Evolutionary conservation across 2,113 vertebrate genomes (phyloP), one percentile per base, ranked within the genome.

Genomic region (Scortum barcoo): DNA sequence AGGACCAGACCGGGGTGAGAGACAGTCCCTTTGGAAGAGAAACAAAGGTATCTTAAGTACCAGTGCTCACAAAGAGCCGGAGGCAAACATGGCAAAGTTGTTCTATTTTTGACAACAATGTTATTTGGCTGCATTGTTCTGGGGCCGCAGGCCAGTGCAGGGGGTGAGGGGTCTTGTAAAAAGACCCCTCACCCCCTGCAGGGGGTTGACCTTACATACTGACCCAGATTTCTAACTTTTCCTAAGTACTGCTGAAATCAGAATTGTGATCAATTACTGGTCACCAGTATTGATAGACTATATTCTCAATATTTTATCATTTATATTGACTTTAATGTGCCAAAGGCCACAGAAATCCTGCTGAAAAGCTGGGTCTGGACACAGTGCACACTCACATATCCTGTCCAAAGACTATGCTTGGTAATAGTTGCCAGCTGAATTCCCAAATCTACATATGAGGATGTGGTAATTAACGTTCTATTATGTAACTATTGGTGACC

Each of bases 71-170:
- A 74, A 80, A 83, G 78, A 80, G 61, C 75, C 3, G 5, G 69
- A 80, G 77, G 61, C 50, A 83, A 83, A 85, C 86, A 86, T 16
- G 54, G 40, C 66, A 63, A 62, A 78, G 57, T 69, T 5, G 3
- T 71, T 83, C 87, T 91, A 85, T 91, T 90, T 89, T 66, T 56
- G 88, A 88, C 70, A 83, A 82, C 83, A 83, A 75, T 80, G 62
- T 40, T 61, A 72, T 76, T 78, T 73, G 72, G 60, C 63, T 53
- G 70, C 88, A 89, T 91, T 94, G 92, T 93, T 91, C 87, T 82
- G 54, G 51, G 71, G 72, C 56, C 40, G 28, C 40, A 19, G 86
- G 61, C 24, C 66, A 72, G 65, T 19, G 36, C 14, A 60, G 30
- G 5, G 38, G 57, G 73, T 38, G 61, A 85, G 54, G 65, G 72